phyloP scores from a whole-genome alignment of 1,140 invertebrate species.

The Eueides isabella region DNA sequence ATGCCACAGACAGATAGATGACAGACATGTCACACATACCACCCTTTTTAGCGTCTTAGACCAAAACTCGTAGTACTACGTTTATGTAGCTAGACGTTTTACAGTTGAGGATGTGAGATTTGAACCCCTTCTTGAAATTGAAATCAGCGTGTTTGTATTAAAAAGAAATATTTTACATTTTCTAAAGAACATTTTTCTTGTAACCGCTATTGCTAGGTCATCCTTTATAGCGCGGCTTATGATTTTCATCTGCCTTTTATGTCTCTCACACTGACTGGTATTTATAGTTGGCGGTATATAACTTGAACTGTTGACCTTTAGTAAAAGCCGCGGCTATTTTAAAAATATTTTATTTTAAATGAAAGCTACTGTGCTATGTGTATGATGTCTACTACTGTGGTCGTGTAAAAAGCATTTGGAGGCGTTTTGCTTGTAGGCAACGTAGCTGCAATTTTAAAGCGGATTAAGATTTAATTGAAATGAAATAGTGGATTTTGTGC shows the following conservation, averaged over 20 bases:
- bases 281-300: constrained; percentile 13
- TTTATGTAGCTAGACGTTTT: no score
- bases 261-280: constrained; percentile 13
- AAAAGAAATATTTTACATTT: background rate
- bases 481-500: background rate
- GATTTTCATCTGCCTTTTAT: constrained; percentile 14
- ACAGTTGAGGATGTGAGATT: background rate
- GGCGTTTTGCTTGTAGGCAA: background rate
- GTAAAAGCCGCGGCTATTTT: background rate
- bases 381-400: background rate
- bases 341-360: background rate
- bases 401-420: background rate
- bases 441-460: background rate
- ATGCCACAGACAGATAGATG: no score
- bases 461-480: background rate
- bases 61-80: no score
- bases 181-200: background rate
- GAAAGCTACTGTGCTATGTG: background rate
- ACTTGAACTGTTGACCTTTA: constrained; percentile 11
- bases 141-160: background rate
- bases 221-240: constrained; percentile 10
- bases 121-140: background rate
- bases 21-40: no score
- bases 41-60: no score
- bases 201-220: constrained; percentile 4